Percentiles rank a stretch among this genome's conserved stretches.
phyloP scores from a whole-genome alignment of 2,888 invertebrate species.

The Helicoverpa assulta region DNA sequence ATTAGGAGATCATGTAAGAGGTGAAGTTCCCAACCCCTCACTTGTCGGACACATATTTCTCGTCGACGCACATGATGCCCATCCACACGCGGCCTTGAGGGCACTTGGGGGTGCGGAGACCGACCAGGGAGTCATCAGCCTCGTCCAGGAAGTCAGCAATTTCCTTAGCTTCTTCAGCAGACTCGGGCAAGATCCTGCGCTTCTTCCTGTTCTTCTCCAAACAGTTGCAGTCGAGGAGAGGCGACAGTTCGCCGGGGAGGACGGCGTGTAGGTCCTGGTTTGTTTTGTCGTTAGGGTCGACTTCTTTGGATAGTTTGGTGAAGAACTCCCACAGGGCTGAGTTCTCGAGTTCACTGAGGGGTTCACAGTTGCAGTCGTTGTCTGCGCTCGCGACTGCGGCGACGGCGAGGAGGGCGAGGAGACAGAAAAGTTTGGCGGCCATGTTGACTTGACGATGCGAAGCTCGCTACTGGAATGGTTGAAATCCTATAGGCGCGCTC shows the following conservation, averaged over 20 bases:
- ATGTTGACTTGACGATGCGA: slow-evolving; percentile 55
- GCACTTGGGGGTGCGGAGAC: slow-evolving; percentile 24
- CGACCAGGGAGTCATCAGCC: background rate
- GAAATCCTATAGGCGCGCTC: background rate
- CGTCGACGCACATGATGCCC: slow-evolving; percentile 31
- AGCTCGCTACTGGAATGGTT: slow-evolving; percentile 53
- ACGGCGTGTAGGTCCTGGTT: slow-evolving; percentile 45
- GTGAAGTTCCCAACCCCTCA: slow-evolving; percentile 10
- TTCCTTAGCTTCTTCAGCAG: slow-evolving; percentile 5
- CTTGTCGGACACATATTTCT: slow-evolving; percentile 22
- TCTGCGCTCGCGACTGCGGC: slow-evolving; percentile 26
- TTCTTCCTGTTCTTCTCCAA: slow-evolving; percentile 63
- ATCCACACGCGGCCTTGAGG: slow-evolving; percentile 33
- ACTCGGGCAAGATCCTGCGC: slow-evolving; percentile 52
- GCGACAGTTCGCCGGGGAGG: slow-evolving; percentile 61
- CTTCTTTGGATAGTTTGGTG: slow-evolving; percentile 48
- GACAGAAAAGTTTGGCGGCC: slow-evolving; percentile 58
- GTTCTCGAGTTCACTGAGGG: slow-evolving; percentile 20
- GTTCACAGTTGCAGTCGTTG: slow-evolving; percentile 54
- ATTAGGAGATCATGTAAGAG: slow-evolving; percentile 5
- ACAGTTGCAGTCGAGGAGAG: slow-evolving; percentile 63
- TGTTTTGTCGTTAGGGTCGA: slow-evolving; percentile 21
- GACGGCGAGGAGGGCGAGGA: slow-evolving; percentile 42
- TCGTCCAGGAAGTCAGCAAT: background rate
- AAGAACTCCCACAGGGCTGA: slow-evolving; percentile 50